Evolutionary conservation across 2,888 invertebrate genomes (phyloP).

Genomic region (Eristalis pertinax): DNA sequence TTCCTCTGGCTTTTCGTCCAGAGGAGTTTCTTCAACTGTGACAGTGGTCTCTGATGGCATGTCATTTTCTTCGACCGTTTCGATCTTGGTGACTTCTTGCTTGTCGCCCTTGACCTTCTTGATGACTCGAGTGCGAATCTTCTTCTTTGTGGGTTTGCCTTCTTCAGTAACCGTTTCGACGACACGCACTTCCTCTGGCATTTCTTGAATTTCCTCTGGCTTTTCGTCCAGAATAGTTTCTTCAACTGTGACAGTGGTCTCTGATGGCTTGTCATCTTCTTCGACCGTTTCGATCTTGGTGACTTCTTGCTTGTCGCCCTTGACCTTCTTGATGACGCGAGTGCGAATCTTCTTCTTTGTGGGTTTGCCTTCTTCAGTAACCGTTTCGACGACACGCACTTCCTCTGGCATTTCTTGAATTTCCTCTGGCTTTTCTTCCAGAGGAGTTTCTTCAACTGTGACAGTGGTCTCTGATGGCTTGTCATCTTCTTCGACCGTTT

Average conservation of each 20-base stretch:
- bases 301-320: slow-evolving; percentile 76
- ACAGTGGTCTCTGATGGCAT: slow-evolving; percentile 30
- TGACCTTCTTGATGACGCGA: slow-evolving; percentile 78
- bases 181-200: slow-evolving; percentile 24
- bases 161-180: slow-evolving; percentile 19
- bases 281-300: slow-evolving; percentile 77
- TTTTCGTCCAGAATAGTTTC: slow-evolving; percentile 38
- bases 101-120: slow-evolving; percentile 34
- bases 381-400: slow-evolving; percentile 73
- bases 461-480: neutral
- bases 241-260: slow-evolving; percentile 75
- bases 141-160: slow-evolving; percentile 26
- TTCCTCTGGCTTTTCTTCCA: slow-evolving; percentile 13
- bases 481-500: slow-evolving; percentile 14
- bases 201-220: slow-evolving; percentile 7
- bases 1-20: slow-evolving; percentile 18
- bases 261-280: slow-evolving; percentile 78
- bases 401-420: slow-evolving; percentile 71
- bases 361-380: slow-evolving; percentile 76
- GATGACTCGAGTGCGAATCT: slow-evolving; percentile 20
- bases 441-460: slow-evolving; percentile 2
- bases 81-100: slow-evolving; percentile 38
- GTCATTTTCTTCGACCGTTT: slow-evolving; percentile 29
- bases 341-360: slow-evolving; percentile 75
- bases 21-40: slow-evolving; percentile 29